These are phyloP conservation scores for Argyresthia albistria DNA, from an alignment of 2,888 invertebrate species.

Conservation along the genomic window DNA sequence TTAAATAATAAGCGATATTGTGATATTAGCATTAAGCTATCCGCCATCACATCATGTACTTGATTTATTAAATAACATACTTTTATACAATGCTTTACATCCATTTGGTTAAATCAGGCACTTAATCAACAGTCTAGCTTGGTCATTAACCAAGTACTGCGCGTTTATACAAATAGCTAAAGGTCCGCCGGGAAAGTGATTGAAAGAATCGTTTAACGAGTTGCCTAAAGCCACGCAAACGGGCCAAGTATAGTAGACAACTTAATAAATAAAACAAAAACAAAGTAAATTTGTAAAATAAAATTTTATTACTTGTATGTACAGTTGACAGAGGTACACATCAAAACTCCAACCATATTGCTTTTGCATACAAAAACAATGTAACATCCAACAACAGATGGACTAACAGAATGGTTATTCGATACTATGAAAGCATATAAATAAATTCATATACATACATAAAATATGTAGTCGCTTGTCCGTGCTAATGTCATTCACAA, in stretches of 20 bases:
- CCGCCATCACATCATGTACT: background rate
- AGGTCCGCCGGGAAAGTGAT: too few species aligned
- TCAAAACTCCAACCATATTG: constrained; percentile 38
- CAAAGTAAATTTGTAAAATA: constrained; percentile 54
- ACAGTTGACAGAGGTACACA: constrained; percentile 53
- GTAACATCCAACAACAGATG: background rate
- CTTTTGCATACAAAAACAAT: constrained; percentile 37
- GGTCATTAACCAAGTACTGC: too few species aligned
- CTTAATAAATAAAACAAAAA: constrained; percentile 32
- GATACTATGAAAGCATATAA: background rate
- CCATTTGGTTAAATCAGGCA: too few species aligned
- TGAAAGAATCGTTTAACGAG: too few species aligned
- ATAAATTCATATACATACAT: background rate
- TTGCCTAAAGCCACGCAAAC: too few species aligned
- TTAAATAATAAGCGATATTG: background rate
- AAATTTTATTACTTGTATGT: constrained; percentile 65
- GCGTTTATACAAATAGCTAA: too few species aligned
- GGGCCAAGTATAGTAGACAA: too few species aligned
- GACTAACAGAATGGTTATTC: background rate
- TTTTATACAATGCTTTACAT: background rate
- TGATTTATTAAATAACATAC: background rate
- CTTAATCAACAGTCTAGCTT: too few species aligned
- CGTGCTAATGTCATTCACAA: too few species aligned
- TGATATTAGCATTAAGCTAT: background rate
- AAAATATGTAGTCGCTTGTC: background rate